These are phyloP conservation scores for Centrocercus urophasianus DNA, from an alignment of 2,113 vertebrate genomes.

Conservation along the genomic window DNA sequence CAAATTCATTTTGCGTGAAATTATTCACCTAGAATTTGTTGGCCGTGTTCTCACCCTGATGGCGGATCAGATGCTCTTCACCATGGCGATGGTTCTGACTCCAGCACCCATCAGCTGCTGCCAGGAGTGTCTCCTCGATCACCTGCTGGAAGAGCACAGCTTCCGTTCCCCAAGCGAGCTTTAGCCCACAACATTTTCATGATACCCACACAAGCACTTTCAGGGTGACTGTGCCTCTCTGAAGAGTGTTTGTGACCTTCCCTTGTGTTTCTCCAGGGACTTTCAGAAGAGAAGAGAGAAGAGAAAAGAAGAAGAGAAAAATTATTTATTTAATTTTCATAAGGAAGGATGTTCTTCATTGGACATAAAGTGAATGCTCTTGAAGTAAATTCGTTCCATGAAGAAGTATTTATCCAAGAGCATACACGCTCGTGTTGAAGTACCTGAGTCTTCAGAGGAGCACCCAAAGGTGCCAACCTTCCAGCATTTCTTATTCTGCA, in stretches of 20 bases:
- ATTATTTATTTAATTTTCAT: neutral
- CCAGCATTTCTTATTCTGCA: neutral
- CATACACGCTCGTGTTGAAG: neutral
- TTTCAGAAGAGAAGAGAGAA: neutral
- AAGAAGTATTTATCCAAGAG: neutral
- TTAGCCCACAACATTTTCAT: neutral
- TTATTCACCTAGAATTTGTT: neutral
- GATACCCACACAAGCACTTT: neutral
- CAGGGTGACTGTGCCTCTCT: neutral
- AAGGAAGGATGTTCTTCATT: neutral
- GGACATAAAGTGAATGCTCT: neutral
- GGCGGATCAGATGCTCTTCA: neutral
- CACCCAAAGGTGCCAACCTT: neutral
- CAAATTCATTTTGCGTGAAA: neutral
- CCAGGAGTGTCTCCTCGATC: neutral
- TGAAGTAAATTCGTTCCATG: neutral
- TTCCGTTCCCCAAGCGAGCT: neutral
- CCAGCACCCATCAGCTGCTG: neutral
- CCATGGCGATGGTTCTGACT: neutral
- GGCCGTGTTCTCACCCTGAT: neutral
- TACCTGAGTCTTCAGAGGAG: neutral
- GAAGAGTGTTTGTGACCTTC: neutral
- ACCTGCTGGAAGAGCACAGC: neutral
- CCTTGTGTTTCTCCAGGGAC: neutral
- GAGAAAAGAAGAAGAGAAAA: too few species aligned